phyloP scores from a whole-genome alignment of 2,113 vertebrate species.

The Poicephalus meyeri region DNA sequence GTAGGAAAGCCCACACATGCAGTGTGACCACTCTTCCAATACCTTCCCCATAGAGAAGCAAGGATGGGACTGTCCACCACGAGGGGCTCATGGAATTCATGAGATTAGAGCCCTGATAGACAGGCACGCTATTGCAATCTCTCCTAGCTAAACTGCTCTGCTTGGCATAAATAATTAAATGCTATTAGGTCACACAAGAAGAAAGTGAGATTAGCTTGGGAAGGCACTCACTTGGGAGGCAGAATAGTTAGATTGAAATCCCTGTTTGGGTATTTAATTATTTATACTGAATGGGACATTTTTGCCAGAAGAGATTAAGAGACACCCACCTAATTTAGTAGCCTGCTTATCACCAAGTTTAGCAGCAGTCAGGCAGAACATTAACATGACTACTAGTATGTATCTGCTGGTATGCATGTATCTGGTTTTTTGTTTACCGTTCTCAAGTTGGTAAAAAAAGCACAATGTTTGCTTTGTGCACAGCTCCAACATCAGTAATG shows the following conservation, averaged over 20 bases:
- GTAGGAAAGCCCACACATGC: not conserved
- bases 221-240: not conserved
- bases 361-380: not conserved
- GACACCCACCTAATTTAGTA: not conserved
- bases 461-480: not conserved
- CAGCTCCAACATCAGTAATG: not conserved
- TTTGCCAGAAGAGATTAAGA: slow-evolving; percentile 5
- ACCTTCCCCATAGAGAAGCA: not conserved
- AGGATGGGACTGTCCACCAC: not conserved
- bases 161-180: slow-evolving; percentile 39
- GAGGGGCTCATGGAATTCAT: not conserved
- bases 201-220: not conserved
- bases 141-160: not conserved
- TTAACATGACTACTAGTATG: not conserved
- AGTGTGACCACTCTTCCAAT: not conserved
- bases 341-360: not conserved
- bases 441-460: not conserved
- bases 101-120: not conserved
- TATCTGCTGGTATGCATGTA: not conserved
- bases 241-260: not conserved
- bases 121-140: not conserved
- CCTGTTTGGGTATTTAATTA: not conserved
- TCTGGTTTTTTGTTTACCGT: not conserved
- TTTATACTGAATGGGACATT: not conserved
- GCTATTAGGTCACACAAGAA: not conserved